These are phyloP conservation scores for Melinaea menophilus DNA, from an alignment of 2,888 invertebrate genomes.

Conservation along the genomic window DNA sequence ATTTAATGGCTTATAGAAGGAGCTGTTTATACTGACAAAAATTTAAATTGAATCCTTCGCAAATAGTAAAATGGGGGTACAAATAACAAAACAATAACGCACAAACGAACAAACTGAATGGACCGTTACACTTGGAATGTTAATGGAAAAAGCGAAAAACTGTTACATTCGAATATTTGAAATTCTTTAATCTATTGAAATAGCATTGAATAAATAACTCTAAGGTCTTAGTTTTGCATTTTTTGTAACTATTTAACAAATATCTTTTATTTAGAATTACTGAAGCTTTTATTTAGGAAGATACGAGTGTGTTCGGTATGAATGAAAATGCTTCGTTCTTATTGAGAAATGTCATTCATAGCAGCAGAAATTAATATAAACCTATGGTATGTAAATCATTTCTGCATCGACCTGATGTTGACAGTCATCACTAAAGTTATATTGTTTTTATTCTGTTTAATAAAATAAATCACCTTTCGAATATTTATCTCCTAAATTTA, in stretches of 20 bases:
- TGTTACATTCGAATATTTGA: constrained; percentile 31
- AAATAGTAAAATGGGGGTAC: constrained; percentile 19
- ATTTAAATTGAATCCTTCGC: constrained; percentile 23
- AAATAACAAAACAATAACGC: constrained; percentile 30
- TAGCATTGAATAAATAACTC: constrained; percentile 20
- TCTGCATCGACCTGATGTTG: too few species aligned
- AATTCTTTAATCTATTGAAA: constrained; percentile 29
- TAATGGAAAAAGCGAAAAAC: constrained; percentile 35
- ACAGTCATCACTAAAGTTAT: too few species aligned
- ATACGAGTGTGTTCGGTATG: too few species aligned
- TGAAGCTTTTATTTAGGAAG: too few species aligned
- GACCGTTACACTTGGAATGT: constrained; percentile 34
- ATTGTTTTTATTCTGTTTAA: too few species aligned
- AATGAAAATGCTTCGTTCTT: too few species aligned
- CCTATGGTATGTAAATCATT: too few species aligned
- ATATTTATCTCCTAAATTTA: too few species aligned
- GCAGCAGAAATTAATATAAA: too few species aligned
- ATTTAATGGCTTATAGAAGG: not conserved
- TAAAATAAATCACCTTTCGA: too few species aligned
- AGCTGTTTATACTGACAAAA: constrained; percentile 3
- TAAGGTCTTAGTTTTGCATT: not conserved
- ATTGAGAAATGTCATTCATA: too few species aligned
- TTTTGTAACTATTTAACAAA: not conserved
- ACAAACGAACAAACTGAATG: constrained; percentile 32
- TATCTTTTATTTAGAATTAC: not conserved